A percentile compares a stretch with the other conserved stretches of the same genome.
These are phyloP conservation scores for Hermetia illucens DNA, from an alignment of 1,140 invertebrate species.

Conservation along the genomic window DNA sequence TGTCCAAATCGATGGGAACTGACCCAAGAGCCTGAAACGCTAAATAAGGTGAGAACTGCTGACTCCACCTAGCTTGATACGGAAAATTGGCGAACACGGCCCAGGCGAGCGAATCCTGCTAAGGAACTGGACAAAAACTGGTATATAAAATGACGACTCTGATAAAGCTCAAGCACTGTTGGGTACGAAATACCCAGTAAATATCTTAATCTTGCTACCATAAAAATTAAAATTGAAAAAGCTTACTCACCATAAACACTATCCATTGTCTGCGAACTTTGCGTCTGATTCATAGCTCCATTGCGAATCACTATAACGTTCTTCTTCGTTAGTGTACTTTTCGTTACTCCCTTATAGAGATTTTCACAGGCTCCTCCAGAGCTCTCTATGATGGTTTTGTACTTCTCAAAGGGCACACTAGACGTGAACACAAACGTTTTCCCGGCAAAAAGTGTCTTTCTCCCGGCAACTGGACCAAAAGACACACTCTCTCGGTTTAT, in stretches of 20 bases:
- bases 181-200: too few relatives aligned
- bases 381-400: slow-evolving; percentile 32
- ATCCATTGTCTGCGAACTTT: slow-evolving; percentile 33
- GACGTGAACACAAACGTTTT: slow-evolving; percentile 47
- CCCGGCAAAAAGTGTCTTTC: slow-evolving; percentile 38
- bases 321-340: slow-evolving; percentile 30
- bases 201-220: too few relatives aligned
- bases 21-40: too few relatives aligned
- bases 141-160: not conserved
- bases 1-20: too few relatives aligned
- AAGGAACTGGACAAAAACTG: too few relatives aligned
- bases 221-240: not conserved
- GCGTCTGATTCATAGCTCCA: slow-evolving; percentile 25
- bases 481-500: slow-evolving; percentile 37
- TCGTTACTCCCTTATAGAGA: slow-evolving; percentile 32
- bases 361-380: slow-evolving; percentile 29
- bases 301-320: slow-evolving; percentile 37
- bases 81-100: too few relatives aligned
- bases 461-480: slow-evolving; percentile 33
- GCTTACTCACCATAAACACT: slow-evolving; percentile 28
- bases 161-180: too few relatives aligned
- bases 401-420: slow-evolving; percentile 39
- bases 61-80: too few relatives aligned
- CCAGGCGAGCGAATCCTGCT: too few relatives aligned
- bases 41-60: too few relatives aligned